These are phyloP conservation scores for Etheostoma spectabile DNA, from an alignment of 2,113 vertebrate species.

Conservation along the genomic window DNA sequence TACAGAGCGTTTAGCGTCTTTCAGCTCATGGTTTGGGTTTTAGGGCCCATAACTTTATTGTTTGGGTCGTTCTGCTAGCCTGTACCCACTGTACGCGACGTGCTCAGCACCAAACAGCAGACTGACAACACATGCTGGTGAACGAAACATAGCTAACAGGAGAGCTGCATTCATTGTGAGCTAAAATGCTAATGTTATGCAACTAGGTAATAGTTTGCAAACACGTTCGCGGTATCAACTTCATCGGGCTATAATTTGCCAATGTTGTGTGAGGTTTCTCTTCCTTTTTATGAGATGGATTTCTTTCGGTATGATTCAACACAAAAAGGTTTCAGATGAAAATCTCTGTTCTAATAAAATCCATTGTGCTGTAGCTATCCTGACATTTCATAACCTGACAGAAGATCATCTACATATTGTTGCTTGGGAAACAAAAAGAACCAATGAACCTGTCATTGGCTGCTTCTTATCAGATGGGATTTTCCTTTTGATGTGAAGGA, in stretches of 20 bases:
- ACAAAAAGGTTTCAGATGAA: neutral
- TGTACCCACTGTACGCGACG: neutral
- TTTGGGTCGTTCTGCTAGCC: neutral
- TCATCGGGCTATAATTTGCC: neutral
- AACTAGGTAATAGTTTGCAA: neutral
- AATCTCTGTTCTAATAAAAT: neutral
- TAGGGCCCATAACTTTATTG: too few species aligned
- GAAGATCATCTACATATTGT: neutral
- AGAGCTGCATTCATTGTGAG: neutral
- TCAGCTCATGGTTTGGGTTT: too few species aligned
- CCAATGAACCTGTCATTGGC: neutral
- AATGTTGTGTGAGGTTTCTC: neutral
- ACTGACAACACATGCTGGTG: too few species aligned
- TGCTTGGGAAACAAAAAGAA: neutral
- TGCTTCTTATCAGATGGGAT: neutral
- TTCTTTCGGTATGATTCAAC: neutral
- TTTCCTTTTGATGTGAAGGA: neutral
- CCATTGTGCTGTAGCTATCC: neutral
- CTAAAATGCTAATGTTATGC: neutral
- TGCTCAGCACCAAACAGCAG: neutral
- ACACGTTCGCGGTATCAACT: neutral
- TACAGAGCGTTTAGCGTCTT: neutral
- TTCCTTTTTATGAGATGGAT: neutral
- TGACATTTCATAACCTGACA: neutral
- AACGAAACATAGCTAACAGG: neutral